Evolutionary conservation across 1,140 invertebrate genomes (phyloP).

Genomic region (Rhopalosiphum maidis): DNA sequence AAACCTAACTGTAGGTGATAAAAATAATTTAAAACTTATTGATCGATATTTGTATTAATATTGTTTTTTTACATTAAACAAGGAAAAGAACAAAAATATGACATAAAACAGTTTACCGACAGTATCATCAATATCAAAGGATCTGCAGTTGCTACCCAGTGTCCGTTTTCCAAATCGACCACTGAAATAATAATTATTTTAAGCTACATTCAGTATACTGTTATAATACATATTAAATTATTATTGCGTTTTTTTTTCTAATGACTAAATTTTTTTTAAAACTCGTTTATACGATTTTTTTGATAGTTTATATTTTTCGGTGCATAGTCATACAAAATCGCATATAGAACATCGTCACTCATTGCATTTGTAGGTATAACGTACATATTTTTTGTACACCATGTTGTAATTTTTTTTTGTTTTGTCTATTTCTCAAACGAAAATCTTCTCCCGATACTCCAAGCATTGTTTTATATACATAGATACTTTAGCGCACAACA

Average conservation of each 20-base stretch:
- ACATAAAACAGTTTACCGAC: background rate
- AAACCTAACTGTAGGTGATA: background rate
- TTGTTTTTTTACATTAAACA: slow-evolving; percentile 2
- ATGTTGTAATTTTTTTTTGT: background rate
- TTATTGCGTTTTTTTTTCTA: background rate
- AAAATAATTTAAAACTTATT: background rate
- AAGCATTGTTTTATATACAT: background rate
- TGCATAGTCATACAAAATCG: too few species aligned
- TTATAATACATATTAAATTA: background rate
- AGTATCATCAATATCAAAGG: background rate
- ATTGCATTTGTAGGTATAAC: too few species aligned
- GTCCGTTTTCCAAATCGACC: background rate
- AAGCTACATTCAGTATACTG: background rate
- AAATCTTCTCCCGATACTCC: background rate
- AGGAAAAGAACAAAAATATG: background rate
- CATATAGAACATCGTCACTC: too few species aligned
- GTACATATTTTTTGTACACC: background rate
- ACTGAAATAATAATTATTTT: background rate
- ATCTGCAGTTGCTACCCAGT: background rate
- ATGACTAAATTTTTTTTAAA: too few species aligned
- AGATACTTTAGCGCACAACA: background rate
- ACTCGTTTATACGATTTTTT: too few species aligned
- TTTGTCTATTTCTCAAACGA: background rate
- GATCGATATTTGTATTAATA: background rate
- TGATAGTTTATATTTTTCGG: too few species aligned